A percentile compares a stretch with the other conserved stretches of the same genome.
Conservation (phyloP, 2,888 invertebrate species). For the Dendrolimus houi region DNA sequence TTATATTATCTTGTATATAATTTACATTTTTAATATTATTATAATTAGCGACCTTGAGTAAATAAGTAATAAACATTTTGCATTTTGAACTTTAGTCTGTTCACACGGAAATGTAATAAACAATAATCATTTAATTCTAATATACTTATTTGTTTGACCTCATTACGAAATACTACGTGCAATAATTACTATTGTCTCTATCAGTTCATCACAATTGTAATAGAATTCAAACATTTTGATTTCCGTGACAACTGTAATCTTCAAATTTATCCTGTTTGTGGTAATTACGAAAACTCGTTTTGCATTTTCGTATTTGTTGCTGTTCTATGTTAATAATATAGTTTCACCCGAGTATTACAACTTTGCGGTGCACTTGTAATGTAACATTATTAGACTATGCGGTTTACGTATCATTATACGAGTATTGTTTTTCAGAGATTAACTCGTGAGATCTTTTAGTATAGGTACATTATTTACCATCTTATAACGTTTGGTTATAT, state of each 20-base stretch:
- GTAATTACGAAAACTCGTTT: not conserved
- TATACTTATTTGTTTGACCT: not conserved
- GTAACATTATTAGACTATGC: not conserved
- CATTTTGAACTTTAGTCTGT: not conserved
- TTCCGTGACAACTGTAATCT: not conserved
- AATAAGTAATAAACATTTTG: not conserved
- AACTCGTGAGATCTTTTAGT: not conserved
- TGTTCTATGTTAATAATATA: no score
- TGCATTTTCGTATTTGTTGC: not conserved
- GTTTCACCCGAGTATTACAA: not conserved
- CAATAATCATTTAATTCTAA: not conserved
- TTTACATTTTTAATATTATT: no score
- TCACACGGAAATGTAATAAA: not conserved
- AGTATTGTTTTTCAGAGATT: not conserved
- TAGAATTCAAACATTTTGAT: not conserved
- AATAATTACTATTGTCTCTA: not conserved
- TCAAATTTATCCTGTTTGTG: not conserved
- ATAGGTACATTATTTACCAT: no score
- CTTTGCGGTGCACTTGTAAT: not conserved
- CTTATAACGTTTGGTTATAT: no score
- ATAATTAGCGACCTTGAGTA: not conserved
- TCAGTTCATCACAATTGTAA: not conserved
- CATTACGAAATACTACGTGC: not conserved
- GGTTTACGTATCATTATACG: not conserved
- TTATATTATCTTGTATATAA: no score